phyloP scores from a whole-genome alignment of 2,113 vertebrate genomes.

The Eidolon helvum region DNA sequence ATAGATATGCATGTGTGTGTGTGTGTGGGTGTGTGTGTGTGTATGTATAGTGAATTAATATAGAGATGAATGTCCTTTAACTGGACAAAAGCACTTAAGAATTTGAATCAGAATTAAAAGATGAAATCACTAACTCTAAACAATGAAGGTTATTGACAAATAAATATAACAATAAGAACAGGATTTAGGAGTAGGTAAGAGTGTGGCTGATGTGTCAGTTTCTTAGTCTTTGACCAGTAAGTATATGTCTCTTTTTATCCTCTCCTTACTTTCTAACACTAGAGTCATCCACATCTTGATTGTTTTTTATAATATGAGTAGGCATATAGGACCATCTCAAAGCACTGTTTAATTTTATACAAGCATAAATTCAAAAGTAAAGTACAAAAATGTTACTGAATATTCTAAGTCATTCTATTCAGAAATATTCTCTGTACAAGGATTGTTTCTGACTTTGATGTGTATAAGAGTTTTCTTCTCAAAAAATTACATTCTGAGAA shows the following conservation, averaged over 20 bases:
- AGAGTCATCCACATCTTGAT: not conserved
- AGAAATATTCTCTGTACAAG: not conserved
- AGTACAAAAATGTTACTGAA: not conserved
- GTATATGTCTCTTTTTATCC: not conserved
- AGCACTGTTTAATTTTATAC: not conserved
- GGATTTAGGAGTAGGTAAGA: not conserved
- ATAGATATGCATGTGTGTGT: not conserved
- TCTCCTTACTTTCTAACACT: not conserved
- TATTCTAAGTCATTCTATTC: not conserved
- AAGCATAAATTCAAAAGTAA: not conserved
- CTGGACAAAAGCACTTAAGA: not conserved
- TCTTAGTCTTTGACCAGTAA: not conserved
- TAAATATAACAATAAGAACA: not conserved
- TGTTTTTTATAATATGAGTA: not conserved
- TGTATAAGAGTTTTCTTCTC: rapidly evolving
- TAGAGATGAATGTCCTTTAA: not conserved
- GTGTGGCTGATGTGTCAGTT: not conserved
- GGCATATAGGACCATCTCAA: not conserved
- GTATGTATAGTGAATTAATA: not conserved
- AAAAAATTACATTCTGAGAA: not conserved
- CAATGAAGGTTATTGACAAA: not conserved
- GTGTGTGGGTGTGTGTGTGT: too few species aligned
- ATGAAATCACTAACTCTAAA: not conserved
- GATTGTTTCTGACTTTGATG: not conserved
- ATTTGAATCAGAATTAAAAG: not conserved